A percentile compares a stretch with the other conserved stretches of the same genome.
Evolutionary conservation across 2,113 vertebrate species (phyloP).

Genomic region (Lagopus muta): DNA sequence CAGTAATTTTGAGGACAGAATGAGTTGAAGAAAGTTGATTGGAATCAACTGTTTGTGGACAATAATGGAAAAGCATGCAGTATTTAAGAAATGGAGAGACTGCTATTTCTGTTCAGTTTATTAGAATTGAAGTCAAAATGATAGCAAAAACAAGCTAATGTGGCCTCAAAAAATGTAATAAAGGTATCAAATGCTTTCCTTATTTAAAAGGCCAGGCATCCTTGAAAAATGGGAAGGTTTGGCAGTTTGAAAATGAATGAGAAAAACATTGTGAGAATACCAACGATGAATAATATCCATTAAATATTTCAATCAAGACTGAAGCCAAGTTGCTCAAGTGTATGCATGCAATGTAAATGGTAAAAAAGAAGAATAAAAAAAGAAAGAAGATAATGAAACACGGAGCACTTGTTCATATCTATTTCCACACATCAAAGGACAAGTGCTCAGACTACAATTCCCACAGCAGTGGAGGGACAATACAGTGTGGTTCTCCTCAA

Average conservation of each 20-base stretch:
- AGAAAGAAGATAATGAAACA: constrained; percentile 45
- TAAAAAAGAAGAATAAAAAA: constrained; percentile 14
- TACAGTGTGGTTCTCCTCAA: not conserved
- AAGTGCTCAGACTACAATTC: not conserved
- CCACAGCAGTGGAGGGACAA: rapidly evolving
- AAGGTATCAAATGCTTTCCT: constrained; percentile 74
- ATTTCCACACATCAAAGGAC: constrained; percentile 37
- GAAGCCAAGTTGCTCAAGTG: constrained; percentile 70
- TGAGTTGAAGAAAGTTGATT: constrained; percentile 78
- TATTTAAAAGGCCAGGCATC: constrained; percentile 77
- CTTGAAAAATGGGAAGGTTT: constrained; percentile 75
- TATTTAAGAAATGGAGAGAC: constrained; percentile 67
- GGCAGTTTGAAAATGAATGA: constrained; percentile 72
- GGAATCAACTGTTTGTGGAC: constrained; percentile 77
- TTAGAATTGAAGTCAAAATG: constrained; percentile 75
- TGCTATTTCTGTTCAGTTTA: constrained; percentile 64
- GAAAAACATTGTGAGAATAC: constrained; percentile 62
- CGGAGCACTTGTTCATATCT: constrained; percentile 11
- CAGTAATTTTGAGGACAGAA: constrained; percentile 76
- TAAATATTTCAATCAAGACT: constrained; percentile 74
- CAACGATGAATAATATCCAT: constrained; percentile 71
- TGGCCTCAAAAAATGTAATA: constrained; percentile 71
- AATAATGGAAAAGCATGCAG: constrained; percentile 73
- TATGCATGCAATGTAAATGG: constrained; percentile 71
- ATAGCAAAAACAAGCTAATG: constrained; percentile 68